A percentile compares a stretch with the other conserved stretches of the same genome.
Evolutionary conservation across 2,113 vertebrate species (phyloP).

Genomic region (Arvicanthis niloticus): DNA sequence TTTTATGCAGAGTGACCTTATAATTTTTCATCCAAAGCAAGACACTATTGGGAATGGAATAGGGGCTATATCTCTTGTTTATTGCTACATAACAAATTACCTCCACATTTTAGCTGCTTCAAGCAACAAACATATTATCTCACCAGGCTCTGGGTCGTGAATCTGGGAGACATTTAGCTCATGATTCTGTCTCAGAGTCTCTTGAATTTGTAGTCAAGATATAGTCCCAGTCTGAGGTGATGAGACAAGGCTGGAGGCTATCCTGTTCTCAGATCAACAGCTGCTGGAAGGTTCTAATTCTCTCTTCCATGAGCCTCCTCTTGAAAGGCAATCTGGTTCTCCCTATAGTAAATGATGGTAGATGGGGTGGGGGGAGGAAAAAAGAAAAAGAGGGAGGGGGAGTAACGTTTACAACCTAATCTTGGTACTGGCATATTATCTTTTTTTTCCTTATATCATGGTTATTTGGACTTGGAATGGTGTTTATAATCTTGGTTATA

Average conservation of each 20-base stretch:
- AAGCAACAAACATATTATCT: conserved; percentile 30
- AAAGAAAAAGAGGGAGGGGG: background rate
- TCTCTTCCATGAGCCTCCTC: background rate
- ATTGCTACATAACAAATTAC: conserved; percentile 44
- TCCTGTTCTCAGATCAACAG: background rate
- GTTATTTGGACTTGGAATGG: background rate
- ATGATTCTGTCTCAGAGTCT: background rate
- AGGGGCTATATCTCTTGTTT: background rate
- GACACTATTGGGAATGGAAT: background rate
- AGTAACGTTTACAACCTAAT: background rate
- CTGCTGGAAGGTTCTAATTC: background rate
- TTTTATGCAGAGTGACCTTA: conserved; percentile 38
- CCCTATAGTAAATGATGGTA: background rate
- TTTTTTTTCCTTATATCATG: background rate
- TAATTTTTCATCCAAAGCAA: conserved; percentile 52
- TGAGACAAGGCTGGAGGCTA: background rate
- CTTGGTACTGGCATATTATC: background rate
- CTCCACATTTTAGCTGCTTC: conserved; percentile 22
- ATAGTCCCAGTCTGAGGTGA: background rate
- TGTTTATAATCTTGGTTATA: background rate
- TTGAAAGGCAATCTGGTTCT: background rate
- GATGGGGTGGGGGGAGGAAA: too few relatives aligned
- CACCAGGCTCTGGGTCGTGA: background rate
- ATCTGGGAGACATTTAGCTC: background rate
- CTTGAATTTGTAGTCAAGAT: conserved; percentile 18